Evolutionary conservation across 2,797 vertebrate genomes (phyloP).

Genomic region (Sciurus carolinensis): DNA sequence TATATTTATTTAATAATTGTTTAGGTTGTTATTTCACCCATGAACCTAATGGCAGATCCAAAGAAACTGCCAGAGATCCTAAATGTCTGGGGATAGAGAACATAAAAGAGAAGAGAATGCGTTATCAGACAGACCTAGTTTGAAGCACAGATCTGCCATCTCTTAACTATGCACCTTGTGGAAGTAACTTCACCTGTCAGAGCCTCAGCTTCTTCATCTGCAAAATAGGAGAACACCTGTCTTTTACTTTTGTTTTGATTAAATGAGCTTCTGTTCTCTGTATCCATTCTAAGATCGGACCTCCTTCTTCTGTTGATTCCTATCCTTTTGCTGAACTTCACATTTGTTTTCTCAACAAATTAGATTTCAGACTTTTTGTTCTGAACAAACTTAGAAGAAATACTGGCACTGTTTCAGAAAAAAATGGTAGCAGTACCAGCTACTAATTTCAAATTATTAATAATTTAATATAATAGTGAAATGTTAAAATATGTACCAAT

Average conservation of each 20-base stretch:
- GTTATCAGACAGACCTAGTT: neutral
- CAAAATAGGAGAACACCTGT: neutral
- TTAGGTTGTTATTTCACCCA: neutral
- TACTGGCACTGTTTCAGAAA: constrained; percentile 77
- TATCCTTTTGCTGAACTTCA: constrained; percentile 56
- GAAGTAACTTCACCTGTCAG: neutral
- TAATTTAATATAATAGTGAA: constrained; percentile 87
- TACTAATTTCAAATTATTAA: constrained; percentile 87
- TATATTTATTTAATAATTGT: neutral
- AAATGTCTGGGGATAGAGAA: neutral
- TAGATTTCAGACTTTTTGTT: constrained; percentile 78
- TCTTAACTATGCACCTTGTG: neutral
- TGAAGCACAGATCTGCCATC: neutral
- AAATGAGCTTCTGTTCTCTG: constrained; percentile 44
- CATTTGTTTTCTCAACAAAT: constrained; percentile 73
- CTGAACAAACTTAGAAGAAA: constrained; percentile 79
- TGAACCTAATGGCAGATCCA: constrained; percentile 1
- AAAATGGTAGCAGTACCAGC: constrained; percentile 76
- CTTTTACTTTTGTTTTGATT: constrained; percentile 40
- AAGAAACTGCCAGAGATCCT: constrained; percentile 19
- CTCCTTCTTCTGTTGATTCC: constrained; percentile 55
- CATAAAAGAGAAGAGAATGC: neutral
- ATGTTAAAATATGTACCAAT: constrained; percentile 87
- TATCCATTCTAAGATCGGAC: neutral
- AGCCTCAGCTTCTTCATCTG: neutral